Conservation (phyloP, 2,888 invertebrate species). For the Drosophila barbarae region DNA sequence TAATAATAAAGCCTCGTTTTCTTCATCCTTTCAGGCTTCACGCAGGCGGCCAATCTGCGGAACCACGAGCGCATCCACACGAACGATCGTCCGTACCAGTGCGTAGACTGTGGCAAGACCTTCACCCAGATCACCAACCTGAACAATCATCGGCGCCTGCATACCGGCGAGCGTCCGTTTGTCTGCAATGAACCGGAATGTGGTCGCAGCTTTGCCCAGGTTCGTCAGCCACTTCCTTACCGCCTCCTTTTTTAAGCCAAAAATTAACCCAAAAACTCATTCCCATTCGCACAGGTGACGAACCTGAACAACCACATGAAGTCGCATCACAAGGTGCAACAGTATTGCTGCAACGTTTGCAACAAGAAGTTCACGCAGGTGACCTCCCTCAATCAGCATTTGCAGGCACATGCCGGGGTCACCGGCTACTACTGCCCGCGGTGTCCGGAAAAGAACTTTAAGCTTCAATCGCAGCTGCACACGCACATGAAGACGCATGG, state of each 20-base stretch:
- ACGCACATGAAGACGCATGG: conserved; percentile 80
- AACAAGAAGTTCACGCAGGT: conserved; percentile 80
- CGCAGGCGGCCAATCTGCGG: conserved; percentile 80
- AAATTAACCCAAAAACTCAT: background rate
- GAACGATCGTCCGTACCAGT: conserved; percentile 80
- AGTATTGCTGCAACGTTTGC: conserved; percentile 80
- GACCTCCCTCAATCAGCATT: conserved; percentile 80
- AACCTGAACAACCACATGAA: conserved; percentile 80
- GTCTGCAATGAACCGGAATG: conserved; percentile 80
- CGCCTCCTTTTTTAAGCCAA: background rate
- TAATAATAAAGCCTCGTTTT: background rate
- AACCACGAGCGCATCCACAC: conserved; percentile 80
- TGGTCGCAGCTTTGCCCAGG: conserved; percentile 80
- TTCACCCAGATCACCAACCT: conserved; percentile 80
- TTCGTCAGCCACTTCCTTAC: conserved; percentile 35
- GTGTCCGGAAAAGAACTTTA: conserved; percentile 80
- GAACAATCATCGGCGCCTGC: conserved; percentile 79
- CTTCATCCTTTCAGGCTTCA: conserved; percentile 71
- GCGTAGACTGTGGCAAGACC: conserved; percentile 80
- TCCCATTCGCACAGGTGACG: conserved; percentile 72
- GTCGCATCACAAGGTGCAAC: conserved; percentile 80
- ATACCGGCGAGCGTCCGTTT: conserved; percentile 80
- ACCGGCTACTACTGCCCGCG: conserved; percentile 79
- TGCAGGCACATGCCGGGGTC: conserved; percentile 79
- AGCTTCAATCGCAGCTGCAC: conserved; percentile 79